A percentile compares a stretch with the other conserved stretches of the same genome.
Evolutionary conservation across 2,797 vertebrate species (phyloP).

Genomic region (Danionella dracula): DNA sequence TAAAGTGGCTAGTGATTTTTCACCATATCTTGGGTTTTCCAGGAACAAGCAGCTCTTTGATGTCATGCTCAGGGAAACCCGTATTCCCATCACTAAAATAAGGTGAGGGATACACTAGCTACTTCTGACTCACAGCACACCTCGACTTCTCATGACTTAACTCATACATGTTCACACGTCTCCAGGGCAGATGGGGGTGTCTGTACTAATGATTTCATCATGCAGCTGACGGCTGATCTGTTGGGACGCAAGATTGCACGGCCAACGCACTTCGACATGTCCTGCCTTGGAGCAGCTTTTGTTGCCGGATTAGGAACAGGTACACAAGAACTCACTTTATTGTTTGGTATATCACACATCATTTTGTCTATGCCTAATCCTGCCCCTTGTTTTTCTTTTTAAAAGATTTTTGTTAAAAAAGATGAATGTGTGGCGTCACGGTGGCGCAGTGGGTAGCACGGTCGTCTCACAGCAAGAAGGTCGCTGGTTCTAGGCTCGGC

Average conservation of each 20-base stretch:
- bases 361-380: no score
- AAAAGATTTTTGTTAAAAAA: no score
- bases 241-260: slow-evolving; percentile 76
- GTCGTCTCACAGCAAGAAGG: no score
- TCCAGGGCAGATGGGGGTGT: slow-evolving; percentile 90
- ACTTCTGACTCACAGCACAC: background rate
- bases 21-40: no score
- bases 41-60: slow-evolving; percentile 95
- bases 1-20: no score
- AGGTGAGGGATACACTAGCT: slow-evolving; percentile 61
- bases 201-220: slow-evolving; percentile 85
- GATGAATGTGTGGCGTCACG: no score
- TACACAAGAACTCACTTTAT: slow-evolving; percentile 53
- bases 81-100: slow-evolving; percentile 78
- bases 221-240: slow-evolving; percentile 96
- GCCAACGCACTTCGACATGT: slow-evolving; percentile 79
- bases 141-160: background rate
- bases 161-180: background rate
- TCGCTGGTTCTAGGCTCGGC: no score
- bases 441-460: no score
- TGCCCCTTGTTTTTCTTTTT: no score
- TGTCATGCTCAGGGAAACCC: slow-evolving; percentile 77
- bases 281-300: slow-evolving; percentile 87
- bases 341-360: no score
- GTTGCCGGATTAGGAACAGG: slow-evolving; percentile 86